Evolutionary conservation across 2,113 vertebrate species (phyloP).

Genomic region (Chionodraco myersi): DNA sequence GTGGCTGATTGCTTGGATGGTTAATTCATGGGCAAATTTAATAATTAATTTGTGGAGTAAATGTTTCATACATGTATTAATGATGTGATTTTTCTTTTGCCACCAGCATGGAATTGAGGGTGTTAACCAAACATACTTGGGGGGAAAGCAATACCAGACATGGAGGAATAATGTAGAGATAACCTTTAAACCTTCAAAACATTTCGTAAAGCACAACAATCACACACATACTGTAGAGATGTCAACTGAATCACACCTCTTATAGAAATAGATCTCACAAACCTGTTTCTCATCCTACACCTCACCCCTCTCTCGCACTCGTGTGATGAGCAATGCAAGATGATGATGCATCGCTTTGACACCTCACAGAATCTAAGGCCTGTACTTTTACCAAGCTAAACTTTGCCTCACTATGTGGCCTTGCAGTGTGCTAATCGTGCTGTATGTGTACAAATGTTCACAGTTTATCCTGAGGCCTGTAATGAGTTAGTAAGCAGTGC

Average conservation of each 20-base stretch:
- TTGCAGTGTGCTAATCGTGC: conserved; percentile 30
- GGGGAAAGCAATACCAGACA: background rate
- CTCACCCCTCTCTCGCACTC: conserved; percentile 36
- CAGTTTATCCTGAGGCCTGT: conserved; percentile 46
- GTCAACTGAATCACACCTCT: conserved; percentile 40
- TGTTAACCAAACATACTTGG: background rate
- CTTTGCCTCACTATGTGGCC: conserved; percentile 46
- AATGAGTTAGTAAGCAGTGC: conserved; percentile 55
- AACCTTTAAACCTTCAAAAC: no score
- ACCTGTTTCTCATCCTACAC: conserved; percentile 44
- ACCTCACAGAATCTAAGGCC: conserved; percentile 27
- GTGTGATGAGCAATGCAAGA: conserved; percentile 47
- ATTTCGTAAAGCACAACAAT: background rate
- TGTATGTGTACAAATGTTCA: conserved; percentile 41
- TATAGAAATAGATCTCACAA: conserved; percentile 57
- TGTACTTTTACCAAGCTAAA: conserved; percentile 38
- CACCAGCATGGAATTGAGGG: background rate
- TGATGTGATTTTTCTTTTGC: background rate
- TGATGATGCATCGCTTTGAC: conserved; percentile 45
- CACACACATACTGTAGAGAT: background rate
- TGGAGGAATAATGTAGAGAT: background rate
- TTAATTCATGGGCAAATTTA: conserved; percentile 65
- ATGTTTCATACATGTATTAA: conserved; percentile 61
- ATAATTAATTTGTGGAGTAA: conserved; percentile 66
- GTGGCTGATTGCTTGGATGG: conserved; percentile 56